Conservation (phyloP, 2,888 invertebrate species). For the Thyatira batis region DNA sequence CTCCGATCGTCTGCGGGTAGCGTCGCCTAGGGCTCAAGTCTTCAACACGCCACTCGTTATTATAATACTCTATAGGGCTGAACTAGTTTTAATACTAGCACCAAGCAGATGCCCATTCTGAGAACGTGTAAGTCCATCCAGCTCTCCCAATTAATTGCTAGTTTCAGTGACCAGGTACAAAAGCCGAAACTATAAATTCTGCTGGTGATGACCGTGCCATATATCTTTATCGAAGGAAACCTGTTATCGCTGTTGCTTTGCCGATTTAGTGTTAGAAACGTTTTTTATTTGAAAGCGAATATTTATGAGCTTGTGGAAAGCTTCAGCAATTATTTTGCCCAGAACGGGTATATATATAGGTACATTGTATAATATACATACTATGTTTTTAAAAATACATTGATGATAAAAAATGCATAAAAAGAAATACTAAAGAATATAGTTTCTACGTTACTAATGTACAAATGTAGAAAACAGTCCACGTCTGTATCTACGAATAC, state of each 20-base stretch:
- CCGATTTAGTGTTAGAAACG: constrained; percentile 23
- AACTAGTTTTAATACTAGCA: constrained; percentile 60
- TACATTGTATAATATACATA: too few relatives aligned
- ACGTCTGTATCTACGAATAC: background rate
- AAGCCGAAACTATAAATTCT: constrained; percentile 60
- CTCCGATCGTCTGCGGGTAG: constrained; percentile 60
- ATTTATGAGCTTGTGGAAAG: constrained; percentile 13
- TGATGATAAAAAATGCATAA: too few relatives aligned
- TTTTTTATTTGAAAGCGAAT: constrained; percentile 21
- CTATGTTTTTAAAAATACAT: too few relatives aligned
- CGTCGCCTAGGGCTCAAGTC: constrained; percentile 61
- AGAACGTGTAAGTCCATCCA: constrained; percentile 55
- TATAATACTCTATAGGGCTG: constrained; percentile 64
- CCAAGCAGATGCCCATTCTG: constrained; percentile 63
- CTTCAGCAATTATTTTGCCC: background rate
- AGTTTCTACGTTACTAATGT: too few relatives aligned
- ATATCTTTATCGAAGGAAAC: constrained; percentile 43
- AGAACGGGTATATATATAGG: background rate
- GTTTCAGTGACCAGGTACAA: constrained; percentile 39
- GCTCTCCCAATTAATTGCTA: constrained; percentile 69
- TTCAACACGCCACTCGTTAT: constrained; percentile 66
- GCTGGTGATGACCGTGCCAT: constrained; percentile 36
- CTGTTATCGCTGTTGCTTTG: constrained; percentile 33
- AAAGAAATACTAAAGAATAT: too few relatives aligned
- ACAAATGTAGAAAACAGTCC: background rate